A percentile compares a stretch with the other conserved stretches of the same genome.
Conservation (phyloP, 2,113 vertebrate genomes). For the Glareola pratincola region DNA sequence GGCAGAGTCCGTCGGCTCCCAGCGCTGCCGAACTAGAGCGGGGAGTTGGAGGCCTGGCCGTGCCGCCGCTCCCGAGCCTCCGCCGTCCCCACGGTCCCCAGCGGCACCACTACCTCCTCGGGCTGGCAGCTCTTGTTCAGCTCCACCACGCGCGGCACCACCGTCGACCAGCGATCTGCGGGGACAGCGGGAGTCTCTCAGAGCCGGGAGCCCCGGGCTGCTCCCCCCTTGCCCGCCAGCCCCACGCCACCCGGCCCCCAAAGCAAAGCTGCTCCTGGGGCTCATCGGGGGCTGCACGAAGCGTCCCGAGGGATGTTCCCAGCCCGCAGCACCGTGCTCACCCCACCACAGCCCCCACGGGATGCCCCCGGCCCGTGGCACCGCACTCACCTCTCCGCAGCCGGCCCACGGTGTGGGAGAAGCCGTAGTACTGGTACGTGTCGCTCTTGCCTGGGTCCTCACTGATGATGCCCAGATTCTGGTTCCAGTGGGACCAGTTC, state of each 20-base stretch:
- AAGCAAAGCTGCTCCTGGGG: not conserved
- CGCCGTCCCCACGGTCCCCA: conserved; percentile 23
- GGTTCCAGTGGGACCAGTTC: conserved; percentile 99
- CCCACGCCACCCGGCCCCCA: fast-evolving
- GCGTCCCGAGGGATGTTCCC: not conserved
- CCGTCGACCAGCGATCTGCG: conserved; percentile 95
- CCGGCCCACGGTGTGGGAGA: conserved; percentile 80
- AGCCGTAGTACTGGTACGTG: conserved; percentile 79
- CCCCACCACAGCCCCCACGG: conserved; percentile 77
- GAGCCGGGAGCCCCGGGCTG: not conserved
- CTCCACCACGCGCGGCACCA: conserved; percentile 90
- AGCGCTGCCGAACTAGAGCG: not conserved
- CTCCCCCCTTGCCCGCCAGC: fast-evolving
- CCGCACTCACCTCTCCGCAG: conserved; percentile 84
- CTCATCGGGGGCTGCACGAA: not conserved
- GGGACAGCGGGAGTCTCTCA: fast-evolving
- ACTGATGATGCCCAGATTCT: conserved; percentile 94
- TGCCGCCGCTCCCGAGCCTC: conserved; percentile 11
- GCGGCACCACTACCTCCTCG: conserved; percentile 84
- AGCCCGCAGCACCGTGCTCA: conserved; percentile 28
- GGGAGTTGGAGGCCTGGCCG: not conserved
- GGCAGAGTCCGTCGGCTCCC: not conserved
- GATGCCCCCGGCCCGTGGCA: not conserved
- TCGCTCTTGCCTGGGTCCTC: conserved; percentile 94
- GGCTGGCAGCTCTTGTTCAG: conserved; percentile 79